Evolutionary conservation across 2,888 invertebrate genomes (phyloP).

Genomic region (Ormyrus nitidulus): DNA sequence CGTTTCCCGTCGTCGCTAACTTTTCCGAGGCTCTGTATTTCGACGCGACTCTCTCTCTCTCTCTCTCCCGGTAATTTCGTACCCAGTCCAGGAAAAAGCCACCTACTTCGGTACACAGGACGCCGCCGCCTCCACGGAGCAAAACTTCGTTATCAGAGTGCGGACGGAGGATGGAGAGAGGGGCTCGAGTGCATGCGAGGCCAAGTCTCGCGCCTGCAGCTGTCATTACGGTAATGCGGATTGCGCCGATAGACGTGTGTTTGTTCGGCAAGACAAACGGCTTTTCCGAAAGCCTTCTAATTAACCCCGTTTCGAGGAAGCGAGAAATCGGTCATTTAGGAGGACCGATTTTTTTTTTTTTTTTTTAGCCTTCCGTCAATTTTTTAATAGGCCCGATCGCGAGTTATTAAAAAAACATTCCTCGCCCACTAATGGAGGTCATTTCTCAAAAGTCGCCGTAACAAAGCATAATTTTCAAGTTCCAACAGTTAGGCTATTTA

Average conservation of each 20-base stretch:
- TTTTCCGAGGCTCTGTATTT: slow-evolving; percentile 50
- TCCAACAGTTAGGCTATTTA: not conserved
- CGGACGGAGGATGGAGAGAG: not conserved
- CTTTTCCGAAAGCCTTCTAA: too few relatives aligned
- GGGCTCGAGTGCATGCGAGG: slow-evolving; percentile 2
- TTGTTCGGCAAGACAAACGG: too few relatives aligned
- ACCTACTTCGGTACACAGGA: slow-evolving; percentile 9
- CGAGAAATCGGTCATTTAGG: too few relatives aligned
- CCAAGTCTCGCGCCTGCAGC: not conserved
- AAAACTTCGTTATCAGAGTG: slow-evolving; percentile 45
- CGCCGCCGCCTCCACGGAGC: not conserved
- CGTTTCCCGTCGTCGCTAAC: slow-evolving; percentile 39
- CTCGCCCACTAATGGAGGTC: not conserved
- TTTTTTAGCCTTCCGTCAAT: too few relatives aligned
- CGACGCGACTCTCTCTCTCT: slow-evolving; percentile 19
- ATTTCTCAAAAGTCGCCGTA: not conserved
- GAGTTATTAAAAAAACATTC: not conserved
- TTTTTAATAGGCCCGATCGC: too few relatives aligned
- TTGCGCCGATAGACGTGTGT: too few relatives aligned
- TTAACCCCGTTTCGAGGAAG: too few relatives aligned
- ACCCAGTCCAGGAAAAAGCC: slow-evolving; percentile 23
- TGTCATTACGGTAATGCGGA: slow-evolving; percentile 30
- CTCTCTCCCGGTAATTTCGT: slow-evolving; percentile 47
- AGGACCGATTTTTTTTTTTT: too few relatives aligned
- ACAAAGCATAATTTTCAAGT: not conserved